These are phyloP conservation scores for Patagioenas fasciata DNA, from an alignment of 2,113 vertebrate genomes.

Conservation along the genomic window DNA sequence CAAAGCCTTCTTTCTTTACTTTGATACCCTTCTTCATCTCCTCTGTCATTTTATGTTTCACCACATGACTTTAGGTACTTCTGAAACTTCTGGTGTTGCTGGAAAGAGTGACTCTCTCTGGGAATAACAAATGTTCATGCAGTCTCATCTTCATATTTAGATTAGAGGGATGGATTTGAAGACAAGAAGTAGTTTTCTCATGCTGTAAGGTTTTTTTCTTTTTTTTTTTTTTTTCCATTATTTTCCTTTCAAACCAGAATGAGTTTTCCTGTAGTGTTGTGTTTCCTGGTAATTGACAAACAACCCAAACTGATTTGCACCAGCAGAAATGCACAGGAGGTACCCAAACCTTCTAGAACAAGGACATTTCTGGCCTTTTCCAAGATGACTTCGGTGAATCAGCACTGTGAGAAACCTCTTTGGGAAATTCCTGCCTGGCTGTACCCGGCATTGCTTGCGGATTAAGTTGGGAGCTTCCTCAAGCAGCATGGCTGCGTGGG, in stretches of 20 bases:
- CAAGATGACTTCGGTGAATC: constrained; percentile 29
- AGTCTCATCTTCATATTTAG: background rate
- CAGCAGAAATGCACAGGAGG: background rate
- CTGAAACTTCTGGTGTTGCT: background rate
- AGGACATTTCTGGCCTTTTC: background rate
- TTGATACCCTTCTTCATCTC: background rate
- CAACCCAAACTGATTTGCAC: background rate
- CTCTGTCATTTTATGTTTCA: background rate
- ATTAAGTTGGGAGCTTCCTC: background rate
- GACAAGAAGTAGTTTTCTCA: background rate
- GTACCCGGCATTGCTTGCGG: background rate
- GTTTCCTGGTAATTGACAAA: background rate
- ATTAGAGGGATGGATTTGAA: background rate
- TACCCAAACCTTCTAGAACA: constrained; percentile 7
- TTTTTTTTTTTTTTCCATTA: background rate
- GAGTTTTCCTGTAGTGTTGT: background rate
- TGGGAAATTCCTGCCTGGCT: constrained; percentile 14
- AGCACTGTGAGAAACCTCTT: constrained; percentile 7
- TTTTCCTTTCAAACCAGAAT: background rate
- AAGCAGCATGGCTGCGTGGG: background rate
- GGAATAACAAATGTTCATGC: background rate
- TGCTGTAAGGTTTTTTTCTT: background rate
- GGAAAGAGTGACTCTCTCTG: background rate
- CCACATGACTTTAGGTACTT: background rate
- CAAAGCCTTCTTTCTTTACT: background rate